Conservation (phyloP, 2,888 invertebrate species). For the Xestoiulus laeticollis region DNA sequence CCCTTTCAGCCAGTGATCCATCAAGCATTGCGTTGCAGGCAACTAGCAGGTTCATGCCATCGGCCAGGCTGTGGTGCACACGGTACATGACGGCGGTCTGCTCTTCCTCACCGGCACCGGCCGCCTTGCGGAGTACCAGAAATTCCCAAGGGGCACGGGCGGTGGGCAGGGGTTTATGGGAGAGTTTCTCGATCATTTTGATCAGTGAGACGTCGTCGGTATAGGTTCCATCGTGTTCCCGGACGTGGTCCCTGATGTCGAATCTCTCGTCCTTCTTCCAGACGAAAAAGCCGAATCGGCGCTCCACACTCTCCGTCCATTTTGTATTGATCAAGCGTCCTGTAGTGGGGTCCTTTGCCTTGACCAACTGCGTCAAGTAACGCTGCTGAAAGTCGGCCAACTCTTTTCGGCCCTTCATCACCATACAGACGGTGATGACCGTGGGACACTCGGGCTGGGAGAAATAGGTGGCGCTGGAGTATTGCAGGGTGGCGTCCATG, state of each 20-base stretch:
- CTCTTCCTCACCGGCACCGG: background rate
- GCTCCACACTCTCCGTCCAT: background rate
- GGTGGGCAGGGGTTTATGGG: background rate
- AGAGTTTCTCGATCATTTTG: background rate
- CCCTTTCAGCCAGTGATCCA: background rate
- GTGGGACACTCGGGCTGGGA: background rate
- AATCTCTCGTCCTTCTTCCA: background rate
- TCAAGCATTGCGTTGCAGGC: background rate
- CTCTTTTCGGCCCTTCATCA: background rate
- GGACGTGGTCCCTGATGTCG: background rate
- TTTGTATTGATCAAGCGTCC: background rate
- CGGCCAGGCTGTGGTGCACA: background rate
- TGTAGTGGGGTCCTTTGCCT: background rate
- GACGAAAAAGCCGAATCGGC: background rate
- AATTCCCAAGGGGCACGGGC: background rate
- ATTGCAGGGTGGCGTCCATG: background rate
- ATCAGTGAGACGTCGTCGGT: background rate
- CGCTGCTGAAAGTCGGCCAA: background rate
- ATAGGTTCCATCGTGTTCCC: background rate
- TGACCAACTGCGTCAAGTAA: background rate
- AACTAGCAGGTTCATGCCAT: background rate
- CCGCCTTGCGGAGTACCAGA: background rate
- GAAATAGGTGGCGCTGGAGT: background rate
- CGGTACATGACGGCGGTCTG: background rate
- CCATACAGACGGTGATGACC: background rate